Evolutionary conservation across 2,797 vertebrate species (phyloP).

Genomic region (Garrulus glandarius): DNA sequence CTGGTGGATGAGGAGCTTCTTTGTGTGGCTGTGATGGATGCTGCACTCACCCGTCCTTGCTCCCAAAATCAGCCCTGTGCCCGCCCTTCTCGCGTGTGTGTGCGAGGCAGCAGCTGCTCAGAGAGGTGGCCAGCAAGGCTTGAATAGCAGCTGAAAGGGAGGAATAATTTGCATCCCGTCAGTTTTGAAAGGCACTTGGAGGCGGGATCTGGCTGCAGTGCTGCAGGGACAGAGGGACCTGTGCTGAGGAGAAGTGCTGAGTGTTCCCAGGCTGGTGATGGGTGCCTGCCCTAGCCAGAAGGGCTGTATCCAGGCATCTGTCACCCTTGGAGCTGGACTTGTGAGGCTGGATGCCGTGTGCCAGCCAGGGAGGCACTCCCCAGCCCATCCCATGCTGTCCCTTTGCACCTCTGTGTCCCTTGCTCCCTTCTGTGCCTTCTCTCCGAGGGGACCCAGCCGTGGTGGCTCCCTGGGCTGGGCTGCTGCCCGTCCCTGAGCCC

Average conservation of each 20-base stretch:
- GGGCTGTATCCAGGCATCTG: fast-evolving
- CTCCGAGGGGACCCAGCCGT: fast-evolving
- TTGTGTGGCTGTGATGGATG: background rate
- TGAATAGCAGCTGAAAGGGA: background rate
- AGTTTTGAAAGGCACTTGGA: background rate
- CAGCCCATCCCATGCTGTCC: fast-evolving
- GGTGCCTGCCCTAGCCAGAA: background rate
- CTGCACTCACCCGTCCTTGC: background rate
- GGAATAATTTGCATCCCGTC: background rate
- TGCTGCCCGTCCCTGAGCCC: background rate
- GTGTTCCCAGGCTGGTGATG: background rate
- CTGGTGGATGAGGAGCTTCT: background rate
- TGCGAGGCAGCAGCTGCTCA: background rate
- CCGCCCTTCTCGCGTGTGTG: constrained; percentile 30
- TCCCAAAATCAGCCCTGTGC: background rate
- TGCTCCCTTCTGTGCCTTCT: background rate
- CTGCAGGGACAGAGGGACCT: background rate
- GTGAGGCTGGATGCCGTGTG: background rate
- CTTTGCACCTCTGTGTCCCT: fast-evolving
- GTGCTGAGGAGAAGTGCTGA: background rate
- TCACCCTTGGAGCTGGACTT: background rate
- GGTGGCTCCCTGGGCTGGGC: background rate
- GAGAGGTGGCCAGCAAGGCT: background rate
- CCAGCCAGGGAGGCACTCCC: background rate
- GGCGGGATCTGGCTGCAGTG: background rate